Conservation (phyloP, 2,113 vertebrate genomes). For the Prolemur simus region DNA sequence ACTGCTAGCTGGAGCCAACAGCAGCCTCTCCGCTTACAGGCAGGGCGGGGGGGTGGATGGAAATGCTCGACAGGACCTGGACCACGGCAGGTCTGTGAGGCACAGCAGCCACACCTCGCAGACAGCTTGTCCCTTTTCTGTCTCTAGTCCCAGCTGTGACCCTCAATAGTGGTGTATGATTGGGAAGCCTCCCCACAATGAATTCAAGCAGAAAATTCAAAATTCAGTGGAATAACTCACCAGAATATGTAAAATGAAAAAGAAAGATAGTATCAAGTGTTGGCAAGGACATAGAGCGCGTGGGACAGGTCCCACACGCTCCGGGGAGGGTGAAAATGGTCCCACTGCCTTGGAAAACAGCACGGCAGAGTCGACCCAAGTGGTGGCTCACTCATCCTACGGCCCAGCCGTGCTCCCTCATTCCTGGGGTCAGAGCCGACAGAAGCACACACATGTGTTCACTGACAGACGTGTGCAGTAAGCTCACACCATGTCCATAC, state of each 20-base stretch:
- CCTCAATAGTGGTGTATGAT: rapidly evolving
- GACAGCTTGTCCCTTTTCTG: neutral
- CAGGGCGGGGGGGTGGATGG: rapidly evolving
- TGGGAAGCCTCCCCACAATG: too few species aligned
- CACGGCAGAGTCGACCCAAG: rapidly evolving
- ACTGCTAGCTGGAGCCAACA: neutral
- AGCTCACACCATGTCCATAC: rapidly evolving
- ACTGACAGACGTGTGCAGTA: rapidly evolving
- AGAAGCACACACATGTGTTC: rapidly evolving
- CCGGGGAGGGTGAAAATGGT: neutral
- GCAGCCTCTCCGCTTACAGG: rapidly evolving
- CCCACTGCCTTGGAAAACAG: rapidly evolving
- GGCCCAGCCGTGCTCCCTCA: rapidly evolving
- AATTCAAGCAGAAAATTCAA: neutral
- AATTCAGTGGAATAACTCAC: neutral
- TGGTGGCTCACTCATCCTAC: rapidly evolving
- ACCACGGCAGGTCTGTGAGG: rapidly evolving
- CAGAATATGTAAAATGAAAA: neutral
- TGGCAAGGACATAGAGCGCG: rapidly evolving
- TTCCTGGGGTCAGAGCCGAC: neutral
- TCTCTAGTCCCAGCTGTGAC: too few species aligned
- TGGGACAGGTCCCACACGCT: rapidly evolving
- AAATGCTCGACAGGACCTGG: neutral
- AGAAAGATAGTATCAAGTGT: rapidly evolving
- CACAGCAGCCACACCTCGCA: rapidly evolving